phyloP scores from a whole-genome alignment of 2,113 vertebrate species.

The Catagonus wagneri region DNA sequence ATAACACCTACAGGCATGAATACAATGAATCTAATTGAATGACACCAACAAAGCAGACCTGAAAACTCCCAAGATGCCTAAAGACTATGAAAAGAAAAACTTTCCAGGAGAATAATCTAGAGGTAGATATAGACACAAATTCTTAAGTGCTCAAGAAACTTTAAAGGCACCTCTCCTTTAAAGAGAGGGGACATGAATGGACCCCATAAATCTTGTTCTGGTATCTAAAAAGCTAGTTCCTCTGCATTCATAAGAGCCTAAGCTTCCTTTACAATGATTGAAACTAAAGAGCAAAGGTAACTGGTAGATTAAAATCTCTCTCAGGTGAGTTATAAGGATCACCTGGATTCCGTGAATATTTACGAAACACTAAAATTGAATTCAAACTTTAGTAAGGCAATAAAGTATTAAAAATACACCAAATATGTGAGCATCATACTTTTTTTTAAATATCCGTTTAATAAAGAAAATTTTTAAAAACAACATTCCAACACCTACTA shows the following conservation, averaged over 20 bases:
- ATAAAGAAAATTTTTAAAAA: conserved; percentile 2
- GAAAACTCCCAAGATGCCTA: neutral
- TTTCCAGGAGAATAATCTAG: neutral
- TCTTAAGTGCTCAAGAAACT: neutral
- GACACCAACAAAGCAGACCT: neutral
- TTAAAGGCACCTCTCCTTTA: neutral
- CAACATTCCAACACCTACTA: neutral
- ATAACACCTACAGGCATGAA: neutral
- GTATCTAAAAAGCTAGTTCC: conserved; percentile 49
- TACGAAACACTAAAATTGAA: conserved; percentile 2
- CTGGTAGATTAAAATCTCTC: neutral
- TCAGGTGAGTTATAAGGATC: neutral
- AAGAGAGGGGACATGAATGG: neutral
- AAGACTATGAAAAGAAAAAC: neutral
- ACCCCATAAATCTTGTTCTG: neutral
- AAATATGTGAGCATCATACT: neutral
- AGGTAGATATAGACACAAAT: neutral
- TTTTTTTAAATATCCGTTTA: neutral
- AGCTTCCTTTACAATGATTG: neutral
- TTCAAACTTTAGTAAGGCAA: conserved; percentile 7
- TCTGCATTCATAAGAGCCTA: neutral
- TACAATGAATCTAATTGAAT: conserved; percentile 22
- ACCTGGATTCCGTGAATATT: neutral
- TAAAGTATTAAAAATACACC: conserved; percentile 26
- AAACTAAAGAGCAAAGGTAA: conserved; percentile 32